Conservation (phyloP, 2,888 invertebrate genomes). For the Sinopyrophorus schimmeli region DNA sequence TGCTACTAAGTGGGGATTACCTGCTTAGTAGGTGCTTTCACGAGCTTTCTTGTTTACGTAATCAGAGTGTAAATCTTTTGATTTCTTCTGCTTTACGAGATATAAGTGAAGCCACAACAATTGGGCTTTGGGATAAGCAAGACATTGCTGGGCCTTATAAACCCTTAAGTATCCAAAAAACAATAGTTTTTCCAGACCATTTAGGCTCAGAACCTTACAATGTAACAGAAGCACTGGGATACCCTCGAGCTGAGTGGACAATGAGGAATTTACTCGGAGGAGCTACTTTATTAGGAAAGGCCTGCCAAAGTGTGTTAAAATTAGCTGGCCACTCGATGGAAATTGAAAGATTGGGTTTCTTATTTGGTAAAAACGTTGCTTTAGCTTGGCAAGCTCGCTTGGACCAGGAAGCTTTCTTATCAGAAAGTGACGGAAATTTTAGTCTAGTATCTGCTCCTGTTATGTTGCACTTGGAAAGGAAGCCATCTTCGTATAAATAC, state of each 20-base stretch:
- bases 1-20: conserved; percentile 87
- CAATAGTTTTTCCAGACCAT: conserved; percentile 7
- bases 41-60: conserved; percentile 79
- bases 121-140: conserved; percentile 80
- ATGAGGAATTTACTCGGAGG: conserved; percentile 78
- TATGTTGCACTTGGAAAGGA: conserved; percentile 76
- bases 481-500: conserved; percentile 68
- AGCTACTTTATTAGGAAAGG: conserved; percentile 77
- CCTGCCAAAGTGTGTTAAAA: conserved; percentile 84
- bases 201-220: conserved; percentile 44
- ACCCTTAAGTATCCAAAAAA: conserved; percentile 7
- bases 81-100: conserved; percentile 89
- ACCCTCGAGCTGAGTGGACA: conserved; percentile 78
- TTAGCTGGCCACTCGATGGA: conserved; percentile 80
- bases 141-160: conserved; percentile 74
- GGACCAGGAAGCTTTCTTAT: conserved; percentile 72
- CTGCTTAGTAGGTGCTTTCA: conserved; percentile 85
- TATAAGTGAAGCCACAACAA: conserved; percentile 87
- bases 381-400: conserved; percentile 81
- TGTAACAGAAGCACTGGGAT: conserved; percentile 57
- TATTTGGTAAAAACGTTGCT: conserved; percentile 88
- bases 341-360: conserved; percentile 79
- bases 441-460: conserved; percentile 82
- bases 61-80: conserved; percentile 82
- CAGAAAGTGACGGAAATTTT: conserved; percentile 59